Evolutionary conservation across 2,113 vertebrate genomes (phyloP).

Genomic region (Himantopus leucocephalus): DNA sequence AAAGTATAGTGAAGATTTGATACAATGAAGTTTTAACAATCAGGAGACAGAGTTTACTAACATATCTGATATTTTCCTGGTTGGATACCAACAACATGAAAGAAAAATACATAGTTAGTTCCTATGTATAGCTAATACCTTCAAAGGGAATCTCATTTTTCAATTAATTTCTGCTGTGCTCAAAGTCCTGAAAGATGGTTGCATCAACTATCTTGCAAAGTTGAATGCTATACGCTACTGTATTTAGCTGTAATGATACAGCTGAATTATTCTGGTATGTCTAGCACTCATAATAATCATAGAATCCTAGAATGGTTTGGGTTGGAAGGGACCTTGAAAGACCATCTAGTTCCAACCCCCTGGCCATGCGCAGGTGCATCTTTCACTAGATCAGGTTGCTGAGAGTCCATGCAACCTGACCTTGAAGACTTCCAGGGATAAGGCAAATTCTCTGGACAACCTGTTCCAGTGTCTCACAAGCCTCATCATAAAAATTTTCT

Average conservation of each 20-base stretch:
- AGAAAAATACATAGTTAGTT: background rate
- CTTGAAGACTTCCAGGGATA: background rate
- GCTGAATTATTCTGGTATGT: background rate
- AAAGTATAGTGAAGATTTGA: background rate
- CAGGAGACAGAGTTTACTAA: background rate
- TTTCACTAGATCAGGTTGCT: background rate
- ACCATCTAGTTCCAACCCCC: background rate
- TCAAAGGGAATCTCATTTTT: background rate
- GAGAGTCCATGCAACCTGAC: background rate
- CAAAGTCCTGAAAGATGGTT: background rate
- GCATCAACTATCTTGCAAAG: background rate
- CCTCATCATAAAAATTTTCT: background rate
- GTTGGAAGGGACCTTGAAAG: background rate
- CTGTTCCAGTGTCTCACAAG: background rate
- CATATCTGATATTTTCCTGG: background rate
- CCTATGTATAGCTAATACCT: background rate
- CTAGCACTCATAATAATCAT: background rate
- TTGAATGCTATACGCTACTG: background rate
- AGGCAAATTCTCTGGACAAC: background rate
- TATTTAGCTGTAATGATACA: background rate
- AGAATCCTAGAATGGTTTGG: background rate
- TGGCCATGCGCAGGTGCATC: background rate
- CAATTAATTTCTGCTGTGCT: background rate
- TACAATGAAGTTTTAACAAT: background rate
- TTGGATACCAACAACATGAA: background rate